These are phyloP conservation scores for Rhynchotus rufescens DNA, from an alignment of 2,797 vertebrate species.

Conservation along the genomic window DNA sequence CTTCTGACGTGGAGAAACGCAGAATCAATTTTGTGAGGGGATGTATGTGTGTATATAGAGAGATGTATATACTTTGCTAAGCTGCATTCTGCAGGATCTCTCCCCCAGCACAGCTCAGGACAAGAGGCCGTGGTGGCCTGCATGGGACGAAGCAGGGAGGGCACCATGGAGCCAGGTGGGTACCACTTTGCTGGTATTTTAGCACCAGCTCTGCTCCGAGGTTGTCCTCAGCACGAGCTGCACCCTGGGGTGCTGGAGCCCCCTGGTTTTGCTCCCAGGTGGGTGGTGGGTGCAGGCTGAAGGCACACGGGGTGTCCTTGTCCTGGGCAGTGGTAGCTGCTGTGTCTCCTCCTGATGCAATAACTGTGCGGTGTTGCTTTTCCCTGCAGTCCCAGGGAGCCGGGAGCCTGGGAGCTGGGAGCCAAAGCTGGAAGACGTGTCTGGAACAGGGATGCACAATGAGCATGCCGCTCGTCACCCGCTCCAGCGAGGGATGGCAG, in stretches of 20 bases:
- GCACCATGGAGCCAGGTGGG: accelerated
- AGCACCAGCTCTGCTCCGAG: accelerated
- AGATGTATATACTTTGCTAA: background rate
- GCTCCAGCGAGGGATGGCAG: background rate
- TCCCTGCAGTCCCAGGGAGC: too few relatives aligned
- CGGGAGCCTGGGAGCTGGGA: too few relatives aligned
- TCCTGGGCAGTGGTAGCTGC: too few relatives aligned
- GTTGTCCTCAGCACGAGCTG: background rate
- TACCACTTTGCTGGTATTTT: accelerated
- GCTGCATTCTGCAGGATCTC: background rate
- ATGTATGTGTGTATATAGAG: background rate
- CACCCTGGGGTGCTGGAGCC: background rate
- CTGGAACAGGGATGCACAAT: background rate
- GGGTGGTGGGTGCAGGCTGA: too few relatives aligned
- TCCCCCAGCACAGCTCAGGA: background rate
- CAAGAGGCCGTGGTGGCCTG: background rate
- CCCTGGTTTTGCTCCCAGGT: background rate
- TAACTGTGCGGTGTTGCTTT: too few relatives aligned
- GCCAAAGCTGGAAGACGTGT: background rate
- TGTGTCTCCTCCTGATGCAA: too few relatives aligned
- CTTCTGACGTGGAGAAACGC: background rate
- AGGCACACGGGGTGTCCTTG: too few relatives aligned
- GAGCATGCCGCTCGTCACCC: background rate
- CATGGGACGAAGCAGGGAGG: too few relatives aligned
- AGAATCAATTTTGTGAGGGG: background rate